Evolutionary conservation across 2,888 invertebrate genomes (phyloP), one percentile per base, ranked within the genome.

Genomic region (Idaea aversata): DNA sequence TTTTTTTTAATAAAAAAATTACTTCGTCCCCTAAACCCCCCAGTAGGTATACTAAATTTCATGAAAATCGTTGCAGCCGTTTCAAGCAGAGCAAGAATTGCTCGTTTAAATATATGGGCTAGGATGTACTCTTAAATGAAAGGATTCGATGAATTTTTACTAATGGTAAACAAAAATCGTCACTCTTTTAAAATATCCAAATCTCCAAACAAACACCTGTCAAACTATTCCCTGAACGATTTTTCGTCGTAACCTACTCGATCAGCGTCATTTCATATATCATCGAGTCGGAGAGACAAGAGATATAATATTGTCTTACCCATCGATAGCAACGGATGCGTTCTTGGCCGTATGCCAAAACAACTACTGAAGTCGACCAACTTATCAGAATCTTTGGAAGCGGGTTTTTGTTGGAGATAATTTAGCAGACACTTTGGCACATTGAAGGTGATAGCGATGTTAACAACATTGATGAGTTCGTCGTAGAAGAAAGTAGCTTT

Each of bases 251-350:
- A 25, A 5, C 16, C 34, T 59, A 59, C 13, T 25, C 34, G 13
- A 25, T 59, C 16, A 16, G 59, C 34, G 59, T 59, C 59, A 59
- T 59, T 59, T 16, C 59, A 59, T 59, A 34, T 34, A 59, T 59
- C 59, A 59, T 59, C 16, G 34, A 5, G 59, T 25, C 59, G 34
- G 47, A 47, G 47, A 47, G 61, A 47, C 67, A 63, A 36, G 64
- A 47, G 60, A 58, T 65, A 67, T 65, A 58, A 35, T 67, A 66
- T 68, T 65, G 64, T 65, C 65, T 63, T 65, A 59, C 63, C 47
- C 61, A 63, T 57, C 58, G 61, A n/a, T 16, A 34, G 47, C 59
- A 47, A 15, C 62, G 61, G 34, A 58, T 62, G 47, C 47, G 47
- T 47, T 47, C 47, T 47, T 47, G 47, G 47, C 47, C 10, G 7